Evolutionary conservation across 2,113 vertebrate genomes (phyloP).

Genomic region (Barbus barbus): DNA sequence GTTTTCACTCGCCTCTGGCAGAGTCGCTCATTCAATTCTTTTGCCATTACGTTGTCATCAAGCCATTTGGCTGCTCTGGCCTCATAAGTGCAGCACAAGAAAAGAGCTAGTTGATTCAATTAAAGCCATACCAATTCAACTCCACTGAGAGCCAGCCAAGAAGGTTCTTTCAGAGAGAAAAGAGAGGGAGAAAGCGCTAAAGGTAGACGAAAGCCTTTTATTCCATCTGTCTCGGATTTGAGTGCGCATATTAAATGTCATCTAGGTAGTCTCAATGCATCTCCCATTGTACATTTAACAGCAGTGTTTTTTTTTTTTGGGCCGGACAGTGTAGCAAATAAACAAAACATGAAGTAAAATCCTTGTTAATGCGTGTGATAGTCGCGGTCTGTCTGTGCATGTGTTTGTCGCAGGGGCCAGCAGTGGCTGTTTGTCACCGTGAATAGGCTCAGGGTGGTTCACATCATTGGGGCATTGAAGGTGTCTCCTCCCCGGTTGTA

Average conservation of each 20-base stretch:
- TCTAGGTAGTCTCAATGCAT: slow-evolving; percentile 40
- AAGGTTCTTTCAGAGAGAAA: slow-evolving; percentile 57
- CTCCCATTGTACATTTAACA: background rate
- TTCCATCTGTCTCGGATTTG: slow-evolving; percentile 21
- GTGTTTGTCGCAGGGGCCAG: slow-evolving; percentile 67
- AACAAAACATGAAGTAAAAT: slow-evolving; percentile 6
- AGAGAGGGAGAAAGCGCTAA: slow-evolving; percentile 5
- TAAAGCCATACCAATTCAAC: slow-evolving; percentile 75
- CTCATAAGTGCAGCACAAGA: slow-evolving; percentile 62
- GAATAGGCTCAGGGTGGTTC: slow-evolving; percentile 91
- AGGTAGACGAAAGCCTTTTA: slow-evolving; percentile 32
- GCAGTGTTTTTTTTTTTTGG: background rate
- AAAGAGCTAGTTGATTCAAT: slow-evolving; percentile 68
- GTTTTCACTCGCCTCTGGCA: slow-evolving; percentile 49
- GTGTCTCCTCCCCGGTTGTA: slow-evolving; percentile 96
- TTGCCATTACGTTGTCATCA: slow-evolving; percentile 71
- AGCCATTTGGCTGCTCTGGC: slow-evolving; percentile 66
- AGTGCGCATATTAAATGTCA: slow-evolving; percentile 47
- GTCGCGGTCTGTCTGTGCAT: slow-evolving; percentile 39
- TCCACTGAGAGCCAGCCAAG: slow-evolving; percentile 58
- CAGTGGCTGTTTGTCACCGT: slow-evolving; percentile 88
- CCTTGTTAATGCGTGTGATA: slow-evolving; percentile 10
- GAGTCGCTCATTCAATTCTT: slow-evolving; percentile 67
- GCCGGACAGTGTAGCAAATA: background rate
- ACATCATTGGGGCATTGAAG: slow-evolving; percentile 88